A percentile compares a stretch with the other conserved stretches of the same genome.
These are phyloP conservation scores for Ceratina calcarata DNA, from an alignment of 1,140 invertebrate genomes.

Conservation along the genomic window DNA sequence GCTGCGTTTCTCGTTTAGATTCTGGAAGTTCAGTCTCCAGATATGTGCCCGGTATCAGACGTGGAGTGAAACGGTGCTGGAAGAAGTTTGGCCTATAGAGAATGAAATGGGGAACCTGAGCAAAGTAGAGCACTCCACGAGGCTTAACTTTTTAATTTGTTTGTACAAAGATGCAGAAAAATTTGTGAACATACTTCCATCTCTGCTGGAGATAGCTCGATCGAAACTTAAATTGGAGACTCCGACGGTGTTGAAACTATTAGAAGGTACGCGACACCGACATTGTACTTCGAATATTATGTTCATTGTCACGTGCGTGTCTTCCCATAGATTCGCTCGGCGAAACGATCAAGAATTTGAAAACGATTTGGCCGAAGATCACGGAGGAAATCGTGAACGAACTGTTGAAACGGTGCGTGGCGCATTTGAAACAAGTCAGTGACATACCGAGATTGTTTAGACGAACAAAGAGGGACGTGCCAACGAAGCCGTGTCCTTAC, in stretches of 20 bases:
- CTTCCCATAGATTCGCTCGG: conserved; percentile 77
- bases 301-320: not conserved
- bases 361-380: conserved; percentile 79
- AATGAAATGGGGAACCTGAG: conserved; percentile 64
- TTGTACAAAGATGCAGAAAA: conserved; percentile 79
- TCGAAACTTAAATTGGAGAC: conserved; percentile 73
- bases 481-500: conserved; percentile 89
- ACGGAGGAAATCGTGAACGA: conserved; percentile 82
- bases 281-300: too few relatives aligned
- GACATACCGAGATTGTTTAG: conserved; percentile 96
- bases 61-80: conserved; percentile 83
- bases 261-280: conserved; percentile 64
- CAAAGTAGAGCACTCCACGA: conserved; percentile 63
- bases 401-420: conserved; percentile 81
- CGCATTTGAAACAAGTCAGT: conserved; percentile 87
- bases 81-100: conserved; percentile 72
- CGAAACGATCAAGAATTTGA: conserved; percentile 79
- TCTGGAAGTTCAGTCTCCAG: conserved; percentile 94
- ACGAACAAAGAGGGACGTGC: conserved; percentile 93
- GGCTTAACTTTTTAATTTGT: conserved; percentile 77
- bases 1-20: conserved; percentile 79
- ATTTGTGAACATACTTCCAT: conserved; percentile 76
- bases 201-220: conserved; percentile 76
- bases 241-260: conserved; percentile 62
- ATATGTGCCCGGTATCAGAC: conserved; percentile 87